Evolutionary conservation across 2,113 vertebrate genomes (phyloP), one percentile per base, ranked within the genome.

Genomic region (Anseranas semipalmata): DNA sequence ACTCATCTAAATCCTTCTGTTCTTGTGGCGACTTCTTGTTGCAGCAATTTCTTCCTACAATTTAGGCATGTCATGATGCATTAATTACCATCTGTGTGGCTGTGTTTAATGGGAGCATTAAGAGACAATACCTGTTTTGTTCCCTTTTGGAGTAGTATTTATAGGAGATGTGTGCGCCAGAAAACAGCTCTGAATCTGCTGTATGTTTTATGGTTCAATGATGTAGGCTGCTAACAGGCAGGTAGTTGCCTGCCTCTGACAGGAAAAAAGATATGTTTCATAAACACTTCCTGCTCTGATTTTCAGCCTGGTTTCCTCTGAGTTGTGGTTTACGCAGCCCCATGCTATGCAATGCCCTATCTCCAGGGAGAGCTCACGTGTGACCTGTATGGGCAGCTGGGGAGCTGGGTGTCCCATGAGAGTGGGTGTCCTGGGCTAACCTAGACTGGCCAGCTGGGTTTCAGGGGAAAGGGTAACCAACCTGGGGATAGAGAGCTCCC

Each of bases 31-130:
- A 85, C 80, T 95, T 94, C 55, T 85, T 65, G 35, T 58, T 53
- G 41, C 46, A 90, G 80, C 59, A 76, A 70, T 85, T 91, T 82
- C 74, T 85, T 83, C 74, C 85, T 75, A 65, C 50, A 18, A 9
- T 37, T 75, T 87, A 85, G 48, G 70, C 60, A 53, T n/a, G 48
- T 50, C 53, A 78, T 24, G 78, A 89, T 71, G 72, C 60, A 58
- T 97, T 96, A 96, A 97, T 97, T 95, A 85, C 87, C 82, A 85
- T 85, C 92, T 87, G 84, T 18, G 19, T 68, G 35, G 37, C 46
- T 94, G 59, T 74, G 58, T 89, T 96, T 94, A 90, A 88, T 87
- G 78, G 85, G 33, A 81, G 28, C 63, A 41, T 90, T 96, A 92
- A 82, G 37, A 91, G 45, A 89, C 71, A 95, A 95, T 90, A 95